A percentile compares a stretch with the other conserved stretches of the same genome.
Conservation (phyloP, 2,888 invertebrate species). For the Campaea margaritaria region DNA sequence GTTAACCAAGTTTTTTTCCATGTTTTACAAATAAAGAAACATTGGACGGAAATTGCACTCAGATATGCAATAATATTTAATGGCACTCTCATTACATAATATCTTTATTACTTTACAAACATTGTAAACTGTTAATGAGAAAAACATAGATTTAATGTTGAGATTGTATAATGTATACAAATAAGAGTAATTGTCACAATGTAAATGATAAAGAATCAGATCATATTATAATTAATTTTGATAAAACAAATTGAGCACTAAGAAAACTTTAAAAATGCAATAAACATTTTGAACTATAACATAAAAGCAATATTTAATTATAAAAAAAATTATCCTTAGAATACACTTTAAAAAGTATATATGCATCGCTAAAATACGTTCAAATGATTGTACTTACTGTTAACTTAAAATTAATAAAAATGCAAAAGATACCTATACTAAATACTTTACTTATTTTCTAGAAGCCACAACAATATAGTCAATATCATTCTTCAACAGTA, state of each 20-base stretch:
- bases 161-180: too few species aligned
- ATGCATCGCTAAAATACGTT: conserved; percentile 9
- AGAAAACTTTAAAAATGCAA: conserved; percentile 9
- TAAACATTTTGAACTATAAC: conserved; percentile 5
- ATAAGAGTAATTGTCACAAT: too few species aligned
- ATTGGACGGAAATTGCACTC: conserved; percentile 7
- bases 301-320: background rate
- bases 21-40: background rate
- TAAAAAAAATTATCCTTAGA: conserved; percentile 4
- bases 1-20: background rate
- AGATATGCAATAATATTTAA: background rate
- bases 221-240: too few species aligned
- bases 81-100: background rate
- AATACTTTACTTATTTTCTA: too few species aligned
- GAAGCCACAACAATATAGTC: background rate
- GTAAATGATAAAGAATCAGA: too few species aligned
- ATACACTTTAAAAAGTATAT: background rate
- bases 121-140: background rate
- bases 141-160: too few species aligned
- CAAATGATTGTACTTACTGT: conserved; percentile 4
- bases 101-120: background rate
- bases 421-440: background rate
- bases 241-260: background rate
- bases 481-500: too few species aligned
- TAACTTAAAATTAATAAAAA: conserved; percentile 10